Conservation (phyloP, 2,888 invertebrate genomes). For the Anarsia innoxiella region DNA sequence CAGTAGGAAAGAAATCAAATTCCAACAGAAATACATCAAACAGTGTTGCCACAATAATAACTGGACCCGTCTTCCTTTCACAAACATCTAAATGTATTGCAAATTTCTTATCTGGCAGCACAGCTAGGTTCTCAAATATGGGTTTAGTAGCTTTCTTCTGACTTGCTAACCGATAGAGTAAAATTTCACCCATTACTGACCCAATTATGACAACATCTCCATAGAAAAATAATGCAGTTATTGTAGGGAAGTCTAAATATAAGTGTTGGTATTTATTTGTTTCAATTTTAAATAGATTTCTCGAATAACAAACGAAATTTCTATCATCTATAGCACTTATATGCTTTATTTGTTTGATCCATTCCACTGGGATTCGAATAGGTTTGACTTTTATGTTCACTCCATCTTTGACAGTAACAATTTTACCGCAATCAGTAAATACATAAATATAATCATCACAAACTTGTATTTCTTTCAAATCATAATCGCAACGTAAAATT, state of each 20-base stretch:
- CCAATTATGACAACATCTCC: slow-evolving; percentile 51
- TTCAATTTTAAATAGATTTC: slow-evolving; percentile 54
- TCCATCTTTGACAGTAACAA: slow-evolving; percentile 34
- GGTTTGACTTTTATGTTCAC: slow-evolving; percentile 25
- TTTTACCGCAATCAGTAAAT: slow-evolving; percentile 54
- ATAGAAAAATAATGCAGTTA: slow-evolving; percentile 58
- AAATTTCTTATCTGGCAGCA: slow-evolving; percentile 48
- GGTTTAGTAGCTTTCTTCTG: slow-evolving; percentile 39
- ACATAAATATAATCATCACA: slow-evolving; percentile 32
- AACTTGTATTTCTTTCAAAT: slow-evolving; percentile 47
- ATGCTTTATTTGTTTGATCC: slow-evolving; percentile 50
- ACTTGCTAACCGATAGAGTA: slow-evolving; percentile 47
- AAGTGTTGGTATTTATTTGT: slow-evolving; percentile 46
- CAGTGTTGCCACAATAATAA: slow-evolving; percentile 49
- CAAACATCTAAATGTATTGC: slow-evolving; percentile 53
- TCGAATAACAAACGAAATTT: slow-evolving; percentile 56
- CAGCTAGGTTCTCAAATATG: slow-evolving; percentile 42
- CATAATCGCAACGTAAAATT: slow-evolving; percentile 40
- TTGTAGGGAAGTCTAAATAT: slow-evolving; percentile 53
- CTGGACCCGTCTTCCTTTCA: slow-evolving; percentile 48
- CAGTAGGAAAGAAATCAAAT: slow-evolving; percentile 49
- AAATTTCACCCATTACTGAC: slow-evolving; percentile 42
- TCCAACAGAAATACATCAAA: slow-evolving; percentile 46
- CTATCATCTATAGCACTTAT: slow-evolving; percentile 42
- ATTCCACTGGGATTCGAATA: slow-evolving; percentile 44